Percentiles rank a stretch among this genome's conserved stretches.
phyloP scores from a whole-genome alignment of 2,113 vertebrate species.

The Rhynchomys soricoides region DNA sequence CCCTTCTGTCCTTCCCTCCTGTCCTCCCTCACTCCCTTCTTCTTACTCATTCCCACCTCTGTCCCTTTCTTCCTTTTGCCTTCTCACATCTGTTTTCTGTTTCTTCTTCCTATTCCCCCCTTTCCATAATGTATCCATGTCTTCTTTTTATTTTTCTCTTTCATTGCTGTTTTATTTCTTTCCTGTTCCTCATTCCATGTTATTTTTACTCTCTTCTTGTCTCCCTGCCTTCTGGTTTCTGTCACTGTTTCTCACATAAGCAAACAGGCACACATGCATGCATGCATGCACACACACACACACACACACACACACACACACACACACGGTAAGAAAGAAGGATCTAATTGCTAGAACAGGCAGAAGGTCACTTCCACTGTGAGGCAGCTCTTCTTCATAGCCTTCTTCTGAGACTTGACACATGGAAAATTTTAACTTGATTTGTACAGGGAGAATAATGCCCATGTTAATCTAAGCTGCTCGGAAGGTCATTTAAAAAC shows the following conservation, averaged over 20 bases:
- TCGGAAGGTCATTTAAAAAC: conserved; percentile 83
- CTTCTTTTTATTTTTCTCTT: neutral
- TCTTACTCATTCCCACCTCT: neutral
- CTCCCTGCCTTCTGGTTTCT: neutral
- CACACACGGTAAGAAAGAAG: neutral
- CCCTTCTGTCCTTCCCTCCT: neutral
- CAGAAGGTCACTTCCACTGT: conserved; percentile 68
- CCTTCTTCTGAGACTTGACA: conserved; percentile 75
- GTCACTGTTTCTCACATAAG: neutral
- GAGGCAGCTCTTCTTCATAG: conserved; percentile 48
- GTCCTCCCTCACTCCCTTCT: too few species aligned
- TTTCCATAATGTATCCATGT: neutral
- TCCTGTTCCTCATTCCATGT: too few species aligned
- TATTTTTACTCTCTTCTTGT: neutral
- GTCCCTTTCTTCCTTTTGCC: neutral
- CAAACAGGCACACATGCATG: neutral
- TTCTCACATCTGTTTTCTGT: neutral
- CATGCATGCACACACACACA: neutral
- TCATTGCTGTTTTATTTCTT: neutral
- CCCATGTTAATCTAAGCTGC: conserved; percentile 77
- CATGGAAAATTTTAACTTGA: conserved; percentile 78
- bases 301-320: neutral
- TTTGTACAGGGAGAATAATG: conserved; percentile 78
- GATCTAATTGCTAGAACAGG: conserved; percentile 55
- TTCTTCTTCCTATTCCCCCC: neutral